These are phyloP conservation scores for Chauna torquata DNA, from an alignment of 2,113 vertebrate genomes.

Conservation along the genomic window DNA sequence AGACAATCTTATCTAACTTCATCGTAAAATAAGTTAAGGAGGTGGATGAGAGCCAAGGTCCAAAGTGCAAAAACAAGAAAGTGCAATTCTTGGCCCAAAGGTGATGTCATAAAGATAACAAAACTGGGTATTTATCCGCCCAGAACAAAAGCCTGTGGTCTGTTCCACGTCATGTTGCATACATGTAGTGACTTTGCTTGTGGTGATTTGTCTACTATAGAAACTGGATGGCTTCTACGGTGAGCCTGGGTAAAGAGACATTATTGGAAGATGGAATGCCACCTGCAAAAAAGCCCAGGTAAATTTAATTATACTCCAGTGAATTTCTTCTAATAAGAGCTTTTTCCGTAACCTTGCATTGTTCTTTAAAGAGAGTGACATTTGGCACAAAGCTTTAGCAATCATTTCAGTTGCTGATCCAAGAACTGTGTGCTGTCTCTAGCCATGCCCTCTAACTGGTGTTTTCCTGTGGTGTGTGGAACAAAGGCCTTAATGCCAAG, in stretches of 20 bases:
- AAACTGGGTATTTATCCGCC: not conserved
- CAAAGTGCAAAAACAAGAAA: not conserved
- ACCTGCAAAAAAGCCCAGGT: conserved; percentile 93
- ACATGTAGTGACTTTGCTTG: not conserved
- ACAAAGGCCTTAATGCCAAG: not conserved
- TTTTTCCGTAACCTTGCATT: not conserved
- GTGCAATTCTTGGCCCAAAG: not conserved
- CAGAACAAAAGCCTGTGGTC: not conserved
- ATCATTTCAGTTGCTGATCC: not conserved
- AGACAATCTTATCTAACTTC: not conserved
- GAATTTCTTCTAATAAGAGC: not conserved
- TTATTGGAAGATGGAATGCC: conserved; percentile 84
- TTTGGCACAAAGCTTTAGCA: not conserved
- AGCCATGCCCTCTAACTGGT: not conserved
- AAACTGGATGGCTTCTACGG: conserved; percentile 92
- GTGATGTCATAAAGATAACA: not conserved
- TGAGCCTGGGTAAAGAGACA: conserved; percentile 81
- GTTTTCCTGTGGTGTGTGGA: not conserved
- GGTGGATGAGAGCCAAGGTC: not conserved
- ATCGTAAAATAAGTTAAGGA: not conserved
- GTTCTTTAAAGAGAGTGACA: not conserved
- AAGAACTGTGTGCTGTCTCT: not conserved
- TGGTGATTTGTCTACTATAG: conserved; percentile 68
- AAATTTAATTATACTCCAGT: not conserved
- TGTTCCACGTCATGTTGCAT: not conserved